Conservation (phyloP, 2,113 vertebrate genomes). For the Zapornia atra region DNA sequence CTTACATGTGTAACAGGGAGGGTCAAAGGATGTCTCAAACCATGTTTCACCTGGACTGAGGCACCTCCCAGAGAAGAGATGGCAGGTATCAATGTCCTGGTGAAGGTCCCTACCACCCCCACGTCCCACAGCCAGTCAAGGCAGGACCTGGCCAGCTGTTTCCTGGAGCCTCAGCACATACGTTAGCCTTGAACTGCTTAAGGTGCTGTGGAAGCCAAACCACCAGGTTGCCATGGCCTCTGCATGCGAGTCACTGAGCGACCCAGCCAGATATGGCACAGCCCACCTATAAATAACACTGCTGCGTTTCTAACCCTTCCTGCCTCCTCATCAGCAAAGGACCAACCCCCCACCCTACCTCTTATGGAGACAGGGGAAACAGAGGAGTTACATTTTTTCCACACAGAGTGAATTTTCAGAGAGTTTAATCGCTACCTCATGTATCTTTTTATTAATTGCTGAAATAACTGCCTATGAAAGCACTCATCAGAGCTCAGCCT, state of each 20-base stretch:
- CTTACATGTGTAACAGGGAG: not conserved
- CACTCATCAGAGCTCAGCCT: not conserved
- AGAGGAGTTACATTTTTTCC: not conserved
- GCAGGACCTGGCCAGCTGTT: not conserved
- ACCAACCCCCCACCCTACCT: not conserved
- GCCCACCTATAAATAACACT: not conserved
- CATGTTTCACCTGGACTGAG: not conserved
- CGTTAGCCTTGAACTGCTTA: not conserved
- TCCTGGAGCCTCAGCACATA: not conserved
- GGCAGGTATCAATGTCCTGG: not conserved
- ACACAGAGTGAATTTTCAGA: not conserved
- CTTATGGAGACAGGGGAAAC: not conserved
- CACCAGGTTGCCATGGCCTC: not conserved
- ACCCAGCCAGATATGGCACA: not conserved
- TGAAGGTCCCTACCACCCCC: not conserved
- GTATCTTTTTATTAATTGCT: constrained; percentile 26
- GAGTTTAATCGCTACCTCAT: not conserved
- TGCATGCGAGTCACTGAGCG: not conserved
- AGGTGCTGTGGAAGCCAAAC: not conserved
- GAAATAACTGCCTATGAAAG: constrained; percentile 22
- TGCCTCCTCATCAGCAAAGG: not conserved
- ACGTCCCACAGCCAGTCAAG: not conserved
- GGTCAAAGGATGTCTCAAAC: not conserved
- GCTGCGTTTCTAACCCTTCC: not conserved
- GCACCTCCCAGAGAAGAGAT: not conserved